These are phyloP conservation scores for Heliothis peltigera DNA, from an alignment of 2,888 invertebrate species.

Conservation along the genomic window DNA sequence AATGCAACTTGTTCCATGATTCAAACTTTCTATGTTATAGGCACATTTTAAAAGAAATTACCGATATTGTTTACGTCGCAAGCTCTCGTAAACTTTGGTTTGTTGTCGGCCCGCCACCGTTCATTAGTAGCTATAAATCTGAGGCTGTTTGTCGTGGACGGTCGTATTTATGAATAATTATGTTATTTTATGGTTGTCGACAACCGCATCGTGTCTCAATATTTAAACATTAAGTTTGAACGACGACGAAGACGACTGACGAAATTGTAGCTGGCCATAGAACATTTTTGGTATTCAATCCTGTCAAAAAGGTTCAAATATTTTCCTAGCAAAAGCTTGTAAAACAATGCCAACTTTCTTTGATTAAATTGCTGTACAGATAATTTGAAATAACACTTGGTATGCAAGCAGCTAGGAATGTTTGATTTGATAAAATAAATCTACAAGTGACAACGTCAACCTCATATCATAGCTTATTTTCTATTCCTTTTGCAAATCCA, in stretches of 20 bases:
- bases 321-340: background rate
- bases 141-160: slow-evolving; percentile 80
- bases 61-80: slow-evolving; percentile 54
- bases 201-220: slow-evolving; percentile 76
- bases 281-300: background rate
- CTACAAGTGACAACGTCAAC: slow-evolving; percentile 32
- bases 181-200: slow-evolving; percentile 79
- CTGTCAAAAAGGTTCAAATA: too few relatives aligned
- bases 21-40: slow-evolving; percentile 1
- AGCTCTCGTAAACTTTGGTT: slow-evolving; percentile 56
- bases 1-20: too few relatives aligned
- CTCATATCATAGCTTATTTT: slow-evolving; percentile 35
- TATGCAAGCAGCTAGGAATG: slow-evolving; percentile 21
- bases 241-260: too few relatives aligned
- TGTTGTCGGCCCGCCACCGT: slow-evolving; percentile 67
- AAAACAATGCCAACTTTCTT: background rate
- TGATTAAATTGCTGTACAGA: slow-evolving; percentile 12
- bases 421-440: slow-evolving; percentile 39
- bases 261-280: slow-evolving; percentile 64
- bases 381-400: slow-evolving; percentile 11
- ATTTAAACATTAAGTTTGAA: slow-evolving; percentile 68
- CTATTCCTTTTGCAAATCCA: slow-evolving; percentile 29
- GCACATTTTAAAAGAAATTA: slow-evolving; percentile 29
- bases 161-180: slow-evolving; percentile 84
- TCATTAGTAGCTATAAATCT: slow-evolving; percentile 81